phyloP scores from a whole-genome alignment of 2,797 vertebrate genomes.

The Periophthalmus magnuspinnatus region DNA sequence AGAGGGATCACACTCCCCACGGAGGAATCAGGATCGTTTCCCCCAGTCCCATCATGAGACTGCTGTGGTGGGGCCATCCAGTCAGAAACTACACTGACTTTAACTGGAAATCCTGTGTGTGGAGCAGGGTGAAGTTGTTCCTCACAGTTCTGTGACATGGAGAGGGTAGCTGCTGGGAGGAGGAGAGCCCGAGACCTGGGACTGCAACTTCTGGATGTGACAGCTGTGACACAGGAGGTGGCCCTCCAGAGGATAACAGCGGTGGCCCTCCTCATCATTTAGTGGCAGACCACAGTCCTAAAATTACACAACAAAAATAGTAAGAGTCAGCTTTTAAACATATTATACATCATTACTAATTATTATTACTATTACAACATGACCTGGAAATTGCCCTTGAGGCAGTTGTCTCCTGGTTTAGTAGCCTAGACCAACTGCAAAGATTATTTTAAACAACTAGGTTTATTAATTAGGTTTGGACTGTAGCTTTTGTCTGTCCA shows the following conservation, averaged over 20 bases:
- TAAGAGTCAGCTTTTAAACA: slow-evolving; percentile 4
- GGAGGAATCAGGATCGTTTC: slow-evolving; percentile 28
- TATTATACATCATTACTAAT: no score
- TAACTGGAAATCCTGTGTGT: slow-evolving; percentile 33
- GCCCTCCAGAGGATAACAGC: slow-evolving; percentile 93
- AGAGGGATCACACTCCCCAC: slow-evolving; percentile 48
- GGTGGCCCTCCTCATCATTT: slow-evolving; percentile 94
- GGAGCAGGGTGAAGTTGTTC: slow-evolving; percentile 27
- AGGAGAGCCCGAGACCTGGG: slow-evolving; percentile 74
- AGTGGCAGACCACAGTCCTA: slow-evolving; percentile 95
- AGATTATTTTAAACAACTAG: background rate
- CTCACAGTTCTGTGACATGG: slow-evolving; percentile 94
- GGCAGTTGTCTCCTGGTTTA: no score
- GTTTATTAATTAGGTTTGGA: background rate
- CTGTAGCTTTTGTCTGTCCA: background rate
- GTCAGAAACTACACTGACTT: slow-evolving; percentile 32
- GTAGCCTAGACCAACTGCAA: no score
- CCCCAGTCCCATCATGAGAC: slow-evolving; percentile 52
- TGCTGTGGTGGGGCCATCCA: slow-evolving; percentile 31
- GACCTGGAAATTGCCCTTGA: no score
- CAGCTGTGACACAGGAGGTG: slow-evolving; percentile 95
- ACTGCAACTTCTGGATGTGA: slow-evolving; percentile 89
- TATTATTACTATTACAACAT: no score
- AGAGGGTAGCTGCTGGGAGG: slow-evolving; percentile 84
- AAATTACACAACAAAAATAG: background rate